Evolutionary conservation across 1,140 invertebrate species (phyloP).

Genomic region (Notospermus geniculatus): DNA sequence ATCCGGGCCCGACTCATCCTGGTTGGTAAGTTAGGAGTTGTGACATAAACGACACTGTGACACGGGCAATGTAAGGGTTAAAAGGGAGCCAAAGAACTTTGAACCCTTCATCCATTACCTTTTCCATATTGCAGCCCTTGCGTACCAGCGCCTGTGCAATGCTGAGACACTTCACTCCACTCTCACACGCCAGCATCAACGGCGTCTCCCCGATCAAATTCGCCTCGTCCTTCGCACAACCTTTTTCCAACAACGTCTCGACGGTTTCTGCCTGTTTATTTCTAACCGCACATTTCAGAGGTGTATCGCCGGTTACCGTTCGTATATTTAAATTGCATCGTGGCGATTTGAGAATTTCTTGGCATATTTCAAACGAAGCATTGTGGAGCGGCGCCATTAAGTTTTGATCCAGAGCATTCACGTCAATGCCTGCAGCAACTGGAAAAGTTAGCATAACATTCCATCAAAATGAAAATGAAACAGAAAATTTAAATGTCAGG

Average conservation of each 20-base stretch:
- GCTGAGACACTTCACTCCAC: conserved; percentile 4
- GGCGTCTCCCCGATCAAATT: conserved; percentile 16
- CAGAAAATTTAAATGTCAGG: too few relatives aligned
- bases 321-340: conserved; percentile 12
- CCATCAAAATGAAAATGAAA: too few relatives aligned
- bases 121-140: not conserved
- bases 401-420: conserved; percentile 9
- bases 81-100: too few relatives aligned
- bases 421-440: conserved; percentile 13
- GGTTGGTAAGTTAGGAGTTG: too few relatives aligned
- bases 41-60: too few relatives aligned
- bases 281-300: conserved; percentile 13
- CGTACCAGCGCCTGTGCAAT: conserved; percentile 1
- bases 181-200: conserved; percentile 16
- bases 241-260: conserved; percentile 9
- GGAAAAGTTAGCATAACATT: too few relatives aligned
- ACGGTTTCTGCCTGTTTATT: conserved; percentile 5
- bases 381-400: conserved; percentile 8
- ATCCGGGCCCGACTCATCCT: too few relatives aligned
- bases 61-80: too few relatives aligned
- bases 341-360: conserved; percentile 2
- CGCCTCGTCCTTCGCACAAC: conserved; percentile 4
- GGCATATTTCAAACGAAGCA: not conserved
- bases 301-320: conserved; percentile 14
- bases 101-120: not conserved